Base-by-base conservation (phyloP, 2,113 vertebrate species). In the Perca schrenkii region DNA sequence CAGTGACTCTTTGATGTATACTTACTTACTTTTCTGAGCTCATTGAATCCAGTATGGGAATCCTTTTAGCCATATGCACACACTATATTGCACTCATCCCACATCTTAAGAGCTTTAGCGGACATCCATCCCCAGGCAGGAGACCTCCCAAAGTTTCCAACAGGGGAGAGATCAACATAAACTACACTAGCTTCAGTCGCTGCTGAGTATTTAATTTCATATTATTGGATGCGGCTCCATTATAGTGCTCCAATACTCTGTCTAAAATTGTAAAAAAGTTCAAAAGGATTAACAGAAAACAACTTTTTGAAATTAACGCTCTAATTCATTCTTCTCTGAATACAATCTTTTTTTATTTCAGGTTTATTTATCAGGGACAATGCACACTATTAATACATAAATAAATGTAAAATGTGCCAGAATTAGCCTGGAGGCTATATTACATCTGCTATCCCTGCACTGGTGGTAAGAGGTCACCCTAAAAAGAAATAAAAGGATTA, bases 81-180 rank as follows among this genome's bases (percentile, higher is more conserved):
- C 83, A 82, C 50, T 72, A 2, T 68, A n/a, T 62, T 69, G 49
- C 49, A 65, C 62, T 85, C 68, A 57, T 22, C 31, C 31, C 61
- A 43, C n/a, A 77, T 64, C 21, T 71, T 68, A 72, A 87, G 60
- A 77, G 74, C 62, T 77, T 85, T 58, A 72, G 58, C 21, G 36
- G 71, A 67, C 68, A 49, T 78, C 65, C 21, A 47, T 74, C 78
- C 62, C 17, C n/a, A 28, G 73, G 70, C 83, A 68, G 49, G 19
- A 77, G 47, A 46, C 40, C 65, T 65, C 83, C 22, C 25, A 66
- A n/a, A 71, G 56, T 28, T 57, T 67, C 50, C n/a, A 70, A 8
- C 49, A 60, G 50, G 19, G 72, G 67, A 56, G 28, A 36, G 57
- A 60, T 17, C 14, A 50, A 43, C 31, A 43, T 47, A 7, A 52